A percentile compares a stretch with the other conserved stretches of the same genome.
Conservation (phyloP, 2,797 vertebrate genomes). For the Eptatretus atami region DNA sequence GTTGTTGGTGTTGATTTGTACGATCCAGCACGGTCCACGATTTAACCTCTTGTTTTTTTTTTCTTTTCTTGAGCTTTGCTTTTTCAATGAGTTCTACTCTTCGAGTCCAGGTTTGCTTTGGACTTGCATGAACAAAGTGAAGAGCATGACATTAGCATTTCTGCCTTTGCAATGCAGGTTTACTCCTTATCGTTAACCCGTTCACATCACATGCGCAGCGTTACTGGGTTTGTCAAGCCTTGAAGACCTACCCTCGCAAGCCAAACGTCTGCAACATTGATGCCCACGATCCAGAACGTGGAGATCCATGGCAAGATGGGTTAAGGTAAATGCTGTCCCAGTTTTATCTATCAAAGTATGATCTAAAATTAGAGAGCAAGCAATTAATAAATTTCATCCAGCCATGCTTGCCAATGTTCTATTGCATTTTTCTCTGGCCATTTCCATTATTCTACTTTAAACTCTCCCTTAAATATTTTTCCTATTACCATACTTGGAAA, state of each 20-base stretch:
- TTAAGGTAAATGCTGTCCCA: not conserved
- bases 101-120: not conserved
- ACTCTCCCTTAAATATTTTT: no score
- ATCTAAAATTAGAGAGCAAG: no score
- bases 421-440: no score
- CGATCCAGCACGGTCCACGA: not conserved
- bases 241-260: slow-evolving; percentile 52
- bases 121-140: not conserved
- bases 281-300: slow-evolving; percentile 22
- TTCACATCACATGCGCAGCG: slow-evolving; percentile 42
- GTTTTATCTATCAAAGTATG: no score
- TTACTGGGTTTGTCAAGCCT: slow-evolving; percentile 51
- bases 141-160: not conserved
- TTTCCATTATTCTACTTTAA: no score
- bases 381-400: no score
- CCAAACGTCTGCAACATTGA: slow-evolving; percentile 77
- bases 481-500: no score
- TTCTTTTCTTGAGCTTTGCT: not conserved
- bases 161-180: slow-evolving; percentile 19
- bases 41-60: not conserved
- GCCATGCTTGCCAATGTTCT: no score
- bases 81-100: not conserved
- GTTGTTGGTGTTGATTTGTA: no score
- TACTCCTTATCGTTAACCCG: slow-evolving; percentile 60
- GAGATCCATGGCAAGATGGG: not conserved